Evolutionary conservation across 2,888 invertebrate species (phyloP).

Genomic region (Calliopum simillimum): DNA sequence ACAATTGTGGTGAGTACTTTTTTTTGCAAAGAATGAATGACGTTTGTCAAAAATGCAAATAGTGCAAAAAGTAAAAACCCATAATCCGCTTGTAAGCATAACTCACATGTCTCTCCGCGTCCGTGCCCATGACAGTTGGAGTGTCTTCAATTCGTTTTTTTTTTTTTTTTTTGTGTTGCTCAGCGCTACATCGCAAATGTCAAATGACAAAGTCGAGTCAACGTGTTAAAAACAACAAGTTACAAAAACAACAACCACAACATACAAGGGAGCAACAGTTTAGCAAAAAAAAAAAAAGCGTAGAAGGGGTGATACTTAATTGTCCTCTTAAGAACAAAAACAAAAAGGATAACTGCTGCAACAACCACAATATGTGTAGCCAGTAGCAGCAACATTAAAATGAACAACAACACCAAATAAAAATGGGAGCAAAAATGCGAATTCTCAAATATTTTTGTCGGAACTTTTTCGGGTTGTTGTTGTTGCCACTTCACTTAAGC

Average conservation of each 20-base stretch:
- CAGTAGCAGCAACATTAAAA: neutral
- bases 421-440: neutral
- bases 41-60: no score
- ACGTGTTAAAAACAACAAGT: no score
- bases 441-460: neutral
- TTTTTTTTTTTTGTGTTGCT: no score
- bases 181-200: no score
- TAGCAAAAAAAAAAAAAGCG: neutral
- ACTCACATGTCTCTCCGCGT: no score
- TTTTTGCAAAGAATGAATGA: no score
- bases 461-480: neutral
- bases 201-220: no score
- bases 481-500: neutral
- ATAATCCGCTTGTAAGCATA: no score
- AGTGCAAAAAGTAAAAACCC: no score
- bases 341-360: neutral
- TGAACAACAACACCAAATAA: neutral
- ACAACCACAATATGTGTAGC: conserved; percentile 9
- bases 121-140: no score
- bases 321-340: neutral
- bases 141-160: no score
- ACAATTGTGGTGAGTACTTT: no score
- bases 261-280: neutral
- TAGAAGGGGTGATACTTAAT: neutral
- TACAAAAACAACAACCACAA: neutral